Base-by-base conservation (phyloP, 1,140 invertebrate species). In the Bombus fervidus region DNA sequence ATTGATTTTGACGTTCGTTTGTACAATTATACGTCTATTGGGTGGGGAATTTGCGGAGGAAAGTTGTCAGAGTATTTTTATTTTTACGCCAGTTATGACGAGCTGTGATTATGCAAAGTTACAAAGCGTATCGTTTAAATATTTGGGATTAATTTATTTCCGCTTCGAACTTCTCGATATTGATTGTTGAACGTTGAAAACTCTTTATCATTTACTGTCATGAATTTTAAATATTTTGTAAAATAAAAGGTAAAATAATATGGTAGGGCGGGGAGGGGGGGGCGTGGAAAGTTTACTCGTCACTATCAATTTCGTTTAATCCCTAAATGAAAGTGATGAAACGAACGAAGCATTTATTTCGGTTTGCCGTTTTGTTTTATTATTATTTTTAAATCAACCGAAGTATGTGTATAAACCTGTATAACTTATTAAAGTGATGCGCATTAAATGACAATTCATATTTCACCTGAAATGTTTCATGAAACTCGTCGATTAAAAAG, bases 401-500 rank as follows among this genome's bases (percentile, higher is more conserved):
- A 25, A 25, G 66, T 4, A 39, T 6, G 25, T 6, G 25, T 12
- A 28, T 25, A 71, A 71, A 39, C 1, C 68, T 68, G 18, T 68
- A 68, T 5, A 68, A 37, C 66, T 68, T 37, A 37, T 68, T 37
- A 68, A 68, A 68, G 34, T 4, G 68, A 28, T 71, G 37, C 9
- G 25, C 37, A 71, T 71, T 39, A 71, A 71, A 39, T 39, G 68
- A 28, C 37, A 71, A 71, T 71, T 37, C 68, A 39, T 71, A 39
- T 39, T 39, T 39, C n/a, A 28, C 25, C 25, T 37, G 37, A 71
- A 39, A 71, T 39, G 37, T 71, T 28, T 39, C 22, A 22, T 28
- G 37, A 71, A 71, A 39, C 37, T 71, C 12, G 37, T 71, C 68
- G 68, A 37, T 71, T 71, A 39, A 71, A 71, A 71, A 25, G 37